Base-by-base conservation (phyloP, 2,888 invertebrate species). In the Watsonalla binaria region DNA sequence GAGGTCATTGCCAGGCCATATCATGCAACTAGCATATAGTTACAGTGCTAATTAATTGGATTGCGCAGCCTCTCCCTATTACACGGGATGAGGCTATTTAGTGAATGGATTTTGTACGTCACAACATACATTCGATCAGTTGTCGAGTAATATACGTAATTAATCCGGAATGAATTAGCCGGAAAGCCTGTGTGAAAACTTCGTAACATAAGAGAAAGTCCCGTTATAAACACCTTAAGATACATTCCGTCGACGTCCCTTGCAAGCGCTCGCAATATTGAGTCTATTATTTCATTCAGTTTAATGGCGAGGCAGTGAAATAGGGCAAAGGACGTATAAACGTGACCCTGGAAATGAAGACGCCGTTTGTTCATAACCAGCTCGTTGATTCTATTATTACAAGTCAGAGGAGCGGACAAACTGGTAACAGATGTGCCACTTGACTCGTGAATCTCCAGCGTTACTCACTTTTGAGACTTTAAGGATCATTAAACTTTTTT, bases 361-460 rank as follows among this genome's bases (percentile, higher is more conserved):
- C 84, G 82, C 81, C 87, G 86, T 88, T 90, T 86, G 89, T 90
- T 88, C 89, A 88, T 88, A 89, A 90, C 85, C 90, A 89, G 87
- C 86, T 85, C 86, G 88, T 90, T 90, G 88, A 88, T 89, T 89
- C 85, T 81, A 86, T 90, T 88, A 88, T 89, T 81, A 85, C 87
- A 85, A 89, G 83, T 84, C 86, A 82, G 84, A 83, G 79, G 80
- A 86, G 86, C 86, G 84, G 76, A 72, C 74, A 73, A 74, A 75
- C 79, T 76, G 82, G 88, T 82, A 86, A 86, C 89, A 90, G 89
- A 90, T 88, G 89, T 82, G 85, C 81, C 75, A 74, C 81, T 82
- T 76, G 72, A 81, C 78, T 80, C 77, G 75, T 69, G 76, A 82
- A 80, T 79, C 80, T 76, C 71, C 70, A 71, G 56, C 65, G 61